A percentile compares a stretch with the other conserved stretches of the same genome.
These are phyloP conservation scores for Ecliptopera silaceata DNA, from an alignment of 2,888 invertebrate genomes.

Conservation along the genomic window DNA sequence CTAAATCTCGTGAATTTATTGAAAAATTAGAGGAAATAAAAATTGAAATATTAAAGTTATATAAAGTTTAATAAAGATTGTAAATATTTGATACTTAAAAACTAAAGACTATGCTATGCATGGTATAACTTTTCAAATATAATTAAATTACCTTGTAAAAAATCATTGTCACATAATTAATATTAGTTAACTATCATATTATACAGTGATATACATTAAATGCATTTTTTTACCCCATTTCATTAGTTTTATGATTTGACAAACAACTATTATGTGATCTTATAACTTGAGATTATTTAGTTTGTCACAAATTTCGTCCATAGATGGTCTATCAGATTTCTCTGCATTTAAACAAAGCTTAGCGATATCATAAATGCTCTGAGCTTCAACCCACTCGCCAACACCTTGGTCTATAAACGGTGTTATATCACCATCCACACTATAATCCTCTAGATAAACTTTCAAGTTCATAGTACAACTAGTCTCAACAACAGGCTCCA, in stretches of 20 bases:
- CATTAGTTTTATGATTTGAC: too few relatives aligned
- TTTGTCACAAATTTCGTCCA: slow-evolving; percentile 76
- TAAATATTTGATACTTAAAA: background rate
- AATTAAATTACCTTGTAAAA: too few relatives aligned
- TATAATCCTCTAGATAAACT: slow-evolving; percentile 79
- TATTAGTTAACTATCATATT: too few relatives aligned
- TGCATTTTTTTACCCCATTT: too few relatives aligned
- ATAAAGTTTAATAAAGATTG: slow-evolving; percentile 10
- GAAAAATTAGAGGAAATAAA: slow-evolving; percentile 54
- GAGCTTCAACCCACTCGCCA: slow-evolving; percentile 78
- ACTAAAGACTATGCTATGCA: too few relatives aligned
- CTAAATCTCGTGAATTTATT: slow-evolving; percentile 46
- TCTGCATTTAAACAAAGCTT: slow-evolving; percentile 81
- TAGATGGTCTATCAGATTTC: slow-evolving; percentile 81
- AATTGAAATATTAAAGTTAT: slow-evolving; percentile 37
- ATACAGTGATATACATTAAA: too few relatives aligned
- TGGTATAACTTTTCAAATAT: too few relatives aligned
- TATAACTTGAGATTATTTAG: slow-evolving; percentile 48
- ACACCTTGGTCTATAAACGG: slow-evolving; percentile 82
- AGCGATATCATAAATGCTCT: slow-evolving; percentile 80
- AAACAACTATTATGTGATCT: too few relatives aligned
- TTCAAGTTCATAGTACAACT: slow-evolving; percentile 72
- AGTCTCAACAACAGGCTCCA: slow-evolving; percentile 82
- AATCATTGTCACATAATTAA: too few relatives aligned
- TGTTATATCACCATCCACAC: slow-evolving; percentile 74